A percentile compares a stretch with the other conserved stretches of the same genome.
Conservation (phyloP, 1,140 invertebrate species). For the Metaphire vulgaris region DNA sequence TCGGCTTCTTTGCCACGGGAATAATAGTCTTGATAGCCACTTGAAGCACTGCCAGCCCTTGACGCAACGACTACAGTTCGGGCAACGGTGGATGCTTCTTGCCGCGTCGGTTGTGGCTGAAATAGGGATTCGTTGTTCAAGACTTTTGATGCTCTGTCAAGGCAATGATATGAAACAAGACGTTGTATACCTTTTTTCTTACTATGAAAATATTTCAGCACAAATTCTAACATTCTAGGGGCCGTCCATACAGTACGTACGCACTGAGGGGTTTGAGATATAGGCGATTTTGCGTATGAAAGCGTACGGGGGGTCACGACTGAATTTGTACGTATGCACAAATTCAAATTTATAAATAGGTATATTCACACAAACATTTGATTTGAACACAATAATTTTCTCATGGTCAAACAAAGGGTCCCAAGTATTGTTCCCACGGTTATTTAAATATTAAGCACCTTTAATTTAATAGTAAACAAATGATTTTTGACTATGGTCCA, state of each 20-base stretch:
- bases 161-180: too few relatives aligned
- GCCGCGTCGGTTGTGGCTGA: background rate
- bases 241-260: background rate
- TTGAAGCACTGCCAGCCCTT: background rate
- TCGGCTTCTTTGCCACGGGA: background rate
- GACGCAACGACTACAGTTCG: background rate
- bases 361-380: too few relatives aligned
- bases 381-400: too few relatives aligned
- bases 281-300: background rate
- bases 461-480: too few relatives aligned
- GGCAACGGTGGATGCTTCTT: background rate
- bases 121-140: slow-evolving; percentile 23
- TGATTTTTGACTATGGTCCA: too few relatives aligned
- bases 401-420: too few relatives aligned
- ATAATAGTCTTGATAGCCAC: background rate
- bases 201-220: too few relatives aligned
- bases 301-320: background rate
- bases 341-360: too few relatives aligned
- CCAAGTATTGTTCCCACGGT: too few relatives aligned
- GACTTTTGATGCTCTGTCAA: slow-evolving; percentile 16
- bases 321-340: background rate
- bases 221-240: too few relatives aligned
- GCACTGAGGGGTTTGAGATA: background rate
- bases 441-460: too few relatives aligned
- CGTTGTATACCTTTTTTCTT: too few relatives aligned